Evolutionary conservation across 2,888 invertebrate species (phyloP), one percentile per base, ranked within the genome.

Genomic region (Argyra leucocephala): DNA sequence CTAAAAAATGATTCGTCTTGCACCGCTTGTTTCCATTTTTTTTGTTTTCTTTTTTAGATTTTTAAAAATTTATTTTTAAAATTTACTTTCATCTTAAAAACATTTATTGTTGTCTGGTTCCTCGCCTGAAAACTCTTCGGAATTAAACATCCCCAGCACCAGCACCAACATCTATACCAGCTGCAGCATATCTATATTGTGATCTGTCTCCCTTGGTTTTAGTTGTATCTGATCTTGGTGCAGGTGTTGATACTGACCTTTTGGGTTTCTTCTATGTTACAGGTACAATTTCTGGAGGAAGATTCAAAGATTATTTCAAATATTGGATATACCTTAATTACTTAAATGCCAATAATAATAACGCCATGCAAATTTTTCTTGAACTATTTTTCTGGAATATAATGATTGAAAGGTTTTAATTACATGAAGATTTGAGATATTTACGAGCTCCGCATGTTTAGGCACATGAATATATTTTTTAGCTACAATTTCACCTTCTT

Each of bases 321-420:
- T 95, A 98, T 79, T 94, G 93, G 78, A 99, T 98, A n/a, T n/a
- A 72, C 99, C 99, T 76, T 97, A 95, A 79, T 99, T 98, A 70
- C 96, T 99, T 72, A 99, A 84, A 82, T 80, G 88, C 97, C 98
- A 99, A 81, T 99, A 99, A 76, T 93, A 99, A 81, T 99, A 98
- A 75, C 98, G 88, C 99, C 99, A 99, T 5, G 98, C 97, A 81
- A 99, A 99, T 82, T 99, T 98, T 84, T 99, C 98, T 80, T 92
- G 94, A n/a, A 99, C 99, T 76, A 89, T 92, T 67, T 97, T 98
- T 79, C 92, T 87, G 3, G 98, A 98, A 82, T 96, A 96, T 72
- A 99, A 83, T 10, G 95, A 95, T 83, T 96, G 93, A 85, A 97
- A 86, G 71, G 97, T 95, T 82, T 98, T 98, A 78, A 99, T 98